These are phyloP conservation scores for Archips crataeganus DNA, from an alignment of 2,888 invertebrate genomes.

Conservation along the genomic window DNA sequence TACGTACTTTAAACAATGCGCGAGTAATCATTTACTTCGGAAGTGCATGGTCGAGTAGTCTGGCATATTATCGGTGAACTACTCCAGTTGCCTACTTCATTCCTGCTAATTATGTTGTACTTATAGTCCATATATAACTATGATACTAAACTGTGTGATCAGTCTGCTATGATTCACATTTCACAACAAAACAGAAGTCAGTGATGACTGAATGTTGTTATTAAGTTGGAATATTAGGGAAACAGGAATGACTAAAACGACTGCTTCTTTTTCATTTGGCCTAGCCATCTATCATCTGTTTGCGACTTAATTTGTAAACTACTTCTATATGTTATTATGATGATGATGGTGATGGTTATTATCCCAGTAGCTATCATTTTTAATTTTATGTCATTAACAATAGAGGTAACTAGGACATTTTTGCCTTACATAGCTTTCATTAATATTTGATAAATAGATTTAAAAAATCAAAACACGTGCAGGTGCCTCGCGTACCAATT, in stretches of 20 bases:
- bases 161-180: constrained; percentile 5
- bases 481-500: neutral
- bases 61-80: constrained; percentile 20
- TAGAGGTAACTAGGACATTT: too few relatives aligned
- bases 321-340: too few relatives aligned
- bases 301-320: too few relatives aligned
- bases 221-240: neutral
- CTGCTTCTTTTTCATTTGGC: too few relatives aligned
- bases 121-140: constrained; percentile 18
- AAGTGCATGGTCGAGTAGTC: constrained; percentile 10
- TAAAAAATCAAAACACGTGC: neutral
- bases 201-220: neutral
- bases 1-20: too few relatives aligned
- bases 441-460: too few relatives aligned
- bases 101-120: constrained; percentile 21
- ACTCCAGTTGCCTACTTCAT: constrained; percentile 32
- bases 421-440: too few relatives aligned
- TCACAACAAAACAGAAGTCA: constrained; percentile 9
- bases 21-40: neutral
- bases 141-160: constrained; percentile 7
- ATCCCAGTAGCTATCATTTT: too few relatives aligned
- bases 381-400: neutral
- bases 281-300: too few relatives aligned
- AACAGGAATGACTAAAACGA: neutral
- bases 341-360: too few relatives aligned